Evolutionary conservation across 1,140 invertebrate species (phyloP).

Genomic region (Drosophila paulistorum): DNA sequence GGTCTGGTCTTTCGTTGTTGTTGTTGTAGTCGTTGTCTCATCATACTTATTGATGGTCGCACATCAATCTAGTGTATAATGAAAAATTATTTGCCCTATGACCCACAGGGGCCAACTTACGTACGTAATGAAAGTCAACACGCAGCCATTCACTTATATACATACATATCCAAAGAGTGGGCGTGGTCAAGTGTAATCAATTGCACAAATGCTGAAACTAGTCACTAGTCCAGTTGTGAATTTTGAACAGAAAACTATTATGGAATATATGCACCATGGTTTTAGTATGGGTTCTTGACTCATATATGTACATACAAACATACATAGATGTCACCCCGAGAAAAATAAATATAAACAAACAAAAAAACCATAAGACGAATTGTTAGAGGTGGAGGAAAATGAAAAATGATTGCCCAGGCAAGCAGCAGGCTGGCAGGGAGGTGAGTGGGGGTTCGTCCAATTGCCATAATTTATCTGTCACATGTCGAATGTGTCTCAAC

Average conservation of each 20-base stretch:
- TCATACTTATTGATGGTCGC: slow-evolving; percentile 50
- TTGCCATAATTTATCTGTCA: slow-evolving; percentile 81
- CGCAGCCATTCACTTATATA: slow-evolving; percentile 28
- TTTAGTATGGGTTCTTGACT: neutral
- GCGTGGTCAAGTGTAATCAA: slow-evolving; percentile 20
- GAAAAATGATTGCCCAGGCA: slow-evolving; percentile 71
- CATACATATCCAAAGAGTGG: neutral
- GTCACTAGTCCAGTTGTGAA: neutral
- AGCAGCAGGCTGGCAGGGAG: slow-evolving; percentile 33
- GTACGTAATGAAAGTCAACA: slow-evolving; percentile 61
- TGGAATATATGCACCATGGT: neutral
- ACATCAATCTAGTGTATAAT: slow-evolving; percentile 53
- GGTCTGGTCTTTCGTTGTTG: too few relatives aligned
- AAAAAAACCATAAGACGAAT: neutral
- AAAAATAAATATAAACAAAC: slow-evolving; percentile 25
- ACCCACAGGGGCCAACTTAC: slow-evolving; percentile 26
- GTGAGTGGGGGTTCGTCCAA: slow-evolving; percentile 48
- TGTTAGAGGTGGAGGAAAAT: slow-evolving; percentile 38
- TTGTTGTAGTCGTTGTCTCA: neutral
- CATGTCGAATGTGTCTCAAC: slow-evolving; percentile 79
- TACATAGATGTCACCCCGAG: neutral
- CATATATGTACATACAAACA: too few relatives aligned
- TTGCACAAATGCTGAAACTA: slow-evolving; percentile 9
- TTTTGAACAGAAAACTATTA: slow-evolving; percentile 65
- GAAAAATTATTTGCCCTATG: slow-evolving; percentile 44